Evolutionary conservation across 2,113 vertebrate species (phyloP), one percentile per base, ranked within the genome.

Genomic region (Zingel zingel): DNA sequence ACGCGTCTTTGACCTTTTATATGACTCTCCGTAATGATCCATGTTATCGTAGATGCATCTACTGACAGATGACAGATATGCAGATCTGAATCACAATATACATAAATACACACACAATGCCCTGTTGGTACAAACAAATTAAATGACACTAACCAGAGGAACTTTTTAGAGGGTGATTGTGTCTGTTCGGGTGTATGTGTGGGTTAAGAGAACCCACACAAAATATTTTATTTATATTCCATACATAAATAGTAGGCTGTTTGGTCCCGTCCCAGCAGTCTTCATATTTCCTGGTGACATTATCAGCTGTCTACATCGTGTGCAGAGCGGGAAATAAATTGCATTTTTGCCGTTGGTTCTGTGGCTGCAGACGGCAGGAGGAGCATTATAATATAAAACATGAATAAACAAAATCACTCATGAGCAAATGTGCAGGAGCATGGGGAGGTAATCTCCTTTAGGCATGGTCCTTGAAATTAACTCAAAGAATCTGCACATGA

Each of bases 341-440:
- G 92, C 94, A 94, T 96, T 96, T 95, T 93, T 89, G 89, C 91
- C 80, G 76, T 84, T 87, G 92, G 92, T 92, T 95, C 89, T 91
- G 86, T 85, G 89, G 91, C 91, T 93, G 90, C 83, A 92, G 91
- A 90, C 86, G 77, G 91, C 92, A 88, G 90, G 92, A 94, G 90
- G 88, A 94, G 92, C 88, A 95, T 93, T 94, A 94, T 93, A 95
- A 95, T 95, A 95, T 94, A 95, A 95, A 95, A 94, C 93, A 94
- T 94, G 94, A 95, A 95, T 95, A 95, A 95, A 95, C 94, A 95
- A 95, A 95, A 94, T 95, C 91, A 93, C 93, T 95, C 94, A 95
- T 94, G 93, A 95, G 93, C 91, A 95, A 94, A 94, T 92, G 95
- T 94, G 95, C 93, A 92, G 91, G 93, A 94, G 94, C 94, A 94